phyloP scores from a whole-genome alignment of 2,888 invertebrate species.

The Doris montereyensis region DNA sequence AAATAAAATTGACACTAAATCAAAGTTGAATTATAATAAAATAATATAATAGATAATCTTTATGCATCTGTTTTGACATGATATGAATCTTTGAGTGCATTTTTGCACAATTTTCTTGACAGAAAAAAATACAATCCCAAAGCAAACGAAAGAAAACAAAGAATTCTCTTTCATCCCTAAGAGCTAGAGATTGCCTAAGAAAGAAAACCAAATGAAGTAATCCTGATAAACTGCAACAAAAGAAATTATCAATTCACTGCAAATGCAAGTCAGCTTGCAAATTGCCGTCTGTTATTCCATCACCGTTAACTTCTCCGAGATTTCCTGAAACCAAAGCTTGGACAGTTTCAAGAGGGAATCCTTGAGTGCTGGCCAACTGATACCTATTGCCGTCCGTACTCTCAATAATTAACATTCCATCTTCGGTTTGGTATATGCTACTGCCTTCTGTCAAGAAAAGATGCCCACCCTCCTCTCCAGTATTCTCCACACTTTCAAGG shows the following conservation, averaged over 20 bases:
- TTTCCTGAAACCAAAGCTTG: conserved; percentile 67
- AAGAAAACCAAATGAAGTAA: no score
- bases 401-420: conserved; percentile 67
- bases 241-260: not conserved
- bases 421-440: conserved; percentile 65
- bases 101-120: no score
- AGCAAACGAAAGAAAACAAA: no score
- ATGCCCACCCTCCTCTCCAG: conserved; percentile 41
- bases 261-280: not conserved
- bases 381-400: conserved; percentile 68
- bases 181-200: no score
- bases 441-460: conserved; percentile 47
- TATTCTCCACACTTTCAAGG: not conserved
- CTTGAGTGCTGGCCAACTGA: conserved; percentile 64
- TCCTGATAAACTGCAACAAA: no score
- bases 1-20: no score
- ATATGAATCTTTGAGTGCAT: no score
- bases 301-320: conserved; percentile 41
- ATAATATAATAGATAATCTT: no score
- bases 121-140: no score
- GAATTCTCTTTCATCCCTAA: no score
- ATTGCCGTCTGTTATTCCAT: conserved; percentile 25
- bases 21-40: no score
- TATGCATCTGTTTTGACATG: no score
- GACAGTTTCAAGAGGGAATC: conserved; percentile 69